These are phyloP conservation scores for Epizoanthus ramosus DNA, from an alignment of 92 coral and sea anemone genomes.

Conservation along the genomic window DNA sequence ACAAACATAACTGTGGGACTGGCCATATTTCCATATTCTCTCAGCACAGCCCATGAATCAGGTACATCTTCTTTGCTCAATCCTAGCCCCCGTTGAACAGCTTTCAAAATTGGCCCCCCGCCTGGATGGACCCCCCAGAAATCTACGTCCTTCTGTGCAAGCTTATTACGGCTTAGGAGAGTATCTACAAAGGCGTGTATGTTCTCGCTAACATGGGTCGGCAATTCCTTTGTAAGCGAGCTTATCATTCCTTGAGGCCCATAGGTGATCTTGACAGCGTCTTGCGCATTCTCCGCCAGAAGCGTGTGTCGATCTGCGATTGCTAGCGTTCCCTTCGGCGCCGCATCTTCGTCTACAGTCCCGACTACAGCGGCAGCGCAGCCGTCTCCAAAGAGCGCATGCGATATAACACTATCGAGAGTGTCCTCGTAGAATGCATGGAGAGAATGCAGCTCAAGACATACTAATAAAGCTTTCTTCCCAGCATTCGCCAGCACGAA, in stretches of 20 bases:
- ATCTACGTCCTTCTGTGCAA: slow-evolving; percentile 14
- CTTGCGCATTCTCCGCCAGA: slow-evolving; percentile 12
- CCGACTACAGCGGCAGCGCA: slow-evolving; percentile 24
- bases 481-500: not conserved
- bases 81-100: slow-evolving; percentile 26
- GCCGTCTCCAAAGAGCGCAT: slow-evolving; percentile 21
- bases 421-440: slow-evolving; percentile 21
- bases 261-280: slow-evolving; percentile 17
- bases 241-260: slow-evolving; percentile 22
- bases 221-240: slow-evolving; percentile 20
- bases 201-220: slow-evolving; percentile 18
- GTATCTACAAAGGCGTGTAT: slow-evolving; percentile 16
- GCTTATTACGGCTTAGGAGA: slow-evolving; percentile 3
- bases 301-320: slow-evolving; percentile 23
- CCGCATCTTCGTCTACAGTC: slow-evolving; percentile 10
- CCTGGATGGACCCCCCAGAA: slow-evolving; percentile 36
- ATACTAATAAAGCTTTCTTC: slow-evolving; percentile 6
- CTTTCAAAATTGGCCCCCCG: slow-evolving; percentile 19
- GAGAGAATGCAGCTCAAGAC: slow-evolving; percentile 16
- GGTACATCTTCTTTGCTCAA: slow-evolving; percentile 20
- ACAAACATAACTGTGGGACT: slow-evolving; percentile 30
- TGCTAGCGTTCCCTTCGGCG: slow-evolving; percentile 1
- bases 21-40: slow-evolving; percentile 28
- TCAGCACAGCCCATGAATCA: slow-evolving; percentile 30
- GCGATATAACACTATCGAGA: slow-evolving; percentile 18